These are phyloP conservation scores for Zosterops hypoxanthus DNA, from an alignment of 2,113 vertebrate species.

Conservation along the genomic window DNA sequence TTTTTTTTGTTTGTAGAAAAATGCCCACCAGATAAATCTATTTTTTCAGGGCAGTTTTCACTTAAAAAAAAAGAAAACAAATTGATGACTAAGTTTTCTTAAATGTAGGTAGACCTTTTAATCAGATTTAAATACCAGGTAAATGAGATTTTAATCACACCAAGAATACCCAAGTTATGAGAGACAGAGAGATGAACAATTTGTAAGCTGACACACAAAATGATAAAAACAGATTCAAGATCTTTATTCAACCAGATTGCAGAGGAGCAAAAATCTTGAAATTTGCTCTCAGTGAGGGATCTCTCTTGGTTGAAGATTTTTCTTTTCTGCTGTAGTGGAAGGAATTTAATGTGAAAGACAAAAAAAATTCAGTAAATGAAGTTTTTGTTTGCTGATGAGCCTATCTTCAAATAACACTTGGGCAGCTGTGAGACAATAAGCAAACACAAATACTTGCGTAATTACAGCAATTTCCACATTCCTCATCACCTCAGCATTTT, in stretches of 20 bases:
- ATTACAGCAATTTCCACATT: conserved; percentile 16
- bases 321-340: neutral
- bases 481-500: neutral
- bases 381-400: neutral
- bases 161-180: neutral
- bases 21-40: neutral
- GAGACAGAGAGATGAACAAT: neutral
- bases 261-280: neutral
- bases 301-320: neutral
- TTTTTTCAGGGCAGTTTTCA: neutral
- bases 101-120: neutral
- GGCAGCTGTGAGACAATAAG: conserved; percentile 5
- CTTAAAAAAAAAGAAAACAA: neutral
- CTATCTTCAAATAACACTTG: conserved; percentile 10
- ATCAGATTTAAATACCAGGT: neutral
- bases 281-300: neutral
- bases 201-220: neutral
- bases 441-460: conserved; percentile 10
- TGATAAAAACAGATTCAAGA: neutral
- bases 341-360: neutral
- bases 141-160: neutral
- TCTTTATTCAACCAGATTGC: neutral
- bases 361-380: neutral
- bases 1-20: neutral
- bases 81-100: neutral